These are phyloP conservation scores for Dysidea cf. avara DNA, from an alignment of 37 sponge, comb jelly and placozoan genomes.

Conservation along the genomic window DNA sequence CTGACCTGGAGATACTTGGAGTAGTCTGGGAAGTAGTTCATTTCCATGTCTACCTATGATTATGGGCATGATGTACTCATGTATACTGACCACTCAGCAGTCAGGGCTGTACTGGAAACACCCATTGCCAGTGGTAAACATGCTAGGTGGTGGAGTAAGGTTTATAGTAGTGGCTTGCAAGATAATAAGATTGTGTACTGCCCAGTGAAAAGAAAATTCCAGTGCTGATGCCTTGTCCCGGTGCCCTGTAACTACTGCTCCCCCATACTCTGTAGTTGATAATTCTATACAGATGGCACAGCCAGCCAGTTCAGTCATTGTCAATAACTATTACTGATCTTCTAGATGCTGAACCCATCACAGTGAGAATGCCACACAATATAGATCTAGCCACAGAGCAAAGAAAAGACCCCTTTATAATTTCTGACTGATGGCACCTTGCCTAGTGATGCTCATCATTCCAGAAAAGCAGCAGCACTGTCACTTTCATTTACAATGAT, in stretches of 20 bases:
- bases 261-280: too few relatives aligned
- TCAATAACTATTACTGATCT: too few relatives aligned
- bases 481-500: constrained; percentile 7
- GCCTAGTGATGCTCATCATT: constrained; percentile 7
- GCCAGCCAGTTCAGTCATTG: too few relatives aligned
- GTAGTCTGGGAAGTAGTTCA: constrained; percentile 57
- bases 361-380: too few relatives aligned
- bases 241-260: not conserved
- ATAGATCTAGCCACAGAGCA: constrained; percentile 46
- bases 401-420: constrained; percentile 30
- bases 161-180: constrained; percentile 36
- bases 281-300: too few relatives aligned
- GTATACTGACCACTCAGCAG: constrained; percentile 59
- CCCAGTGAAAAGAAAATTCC: too few relatives aligned
- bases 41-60: constrained; percentile 39
- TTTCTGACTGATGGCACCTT: constrained; percentile 22
- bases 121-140: constrained; percentile 60
- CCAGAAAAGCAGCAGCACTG: constrained; percentile 8
- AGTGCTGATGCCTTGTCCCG: constrained; percentile 41
- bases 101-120: constrained; percentile 54
- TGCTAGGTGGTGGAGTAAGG: constrained; percentile 65
- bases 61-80: constrained; percentile 45
- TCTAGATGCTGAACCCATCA: too few relatives aligned
- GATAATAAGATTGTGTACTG: constrained; percentile 31
- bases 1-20: constrained; percentile 68